Evolutionary conservation across 2,113 vertebrate genomes (phyloP).

Genomic region (Columbina picui): DNA sequence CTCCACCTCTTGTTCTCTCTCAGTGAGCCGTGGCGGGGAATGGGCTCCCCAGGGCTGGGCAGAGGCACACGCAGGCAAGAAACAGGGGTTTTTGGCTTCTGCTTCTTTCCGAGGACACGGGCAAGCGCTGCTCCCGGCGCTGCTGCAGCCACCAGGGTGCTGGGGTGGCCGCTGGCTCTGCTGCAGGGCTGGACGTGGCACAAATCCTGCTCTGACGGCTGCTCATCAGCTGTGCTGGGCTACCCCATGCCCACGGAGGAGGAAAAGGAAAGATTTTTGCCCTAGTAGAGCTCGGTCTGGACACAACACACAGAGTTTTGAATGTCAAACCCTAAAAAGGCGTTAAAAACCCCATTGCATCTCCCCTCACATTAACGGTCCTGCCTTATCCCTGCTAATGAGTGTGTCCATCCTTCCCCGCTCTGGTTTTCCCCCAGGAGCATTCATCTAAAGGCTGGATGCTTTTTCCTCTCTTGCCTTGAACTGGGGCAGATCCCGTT

Average conservation of each 20-base stretch:
- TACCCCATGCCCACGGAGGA: neutral
- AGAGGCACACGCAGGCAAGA: neutral
- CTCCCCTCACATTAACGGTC: neutral
- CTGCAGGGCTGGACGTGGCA: neutral
- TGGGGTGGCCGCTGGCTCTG: neutral
- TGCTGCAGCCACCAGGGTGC: fast-evolving
- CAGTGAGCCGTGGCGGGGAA: neutral
- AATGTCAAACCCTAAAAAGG: neutral
- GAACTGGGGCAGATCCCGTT: constrained; percentile 15
- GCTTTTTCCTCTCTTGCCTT: neutral
- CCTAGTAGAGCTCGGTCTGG: neutral
- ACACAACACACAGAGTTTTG: neutral
- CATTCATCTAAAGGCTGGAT: neutral
- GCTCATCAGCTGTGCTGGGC: neutral
- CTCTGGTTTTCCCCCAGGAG: neutral
- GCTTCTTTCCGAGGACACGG: neutral
- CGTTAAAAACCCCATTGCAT: neutral
- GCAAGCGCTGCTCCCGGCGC: fast-evolving
- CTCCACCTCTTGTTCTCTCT: constrained; percentile 23
- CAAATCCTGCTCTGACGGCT: neutral
- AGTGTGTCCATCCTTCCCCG: constrained; percentile 18
- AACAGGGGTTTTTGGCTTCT: neutral
- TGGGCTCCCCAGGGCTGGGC: neutral
- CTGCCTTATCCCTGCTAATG: neutral
- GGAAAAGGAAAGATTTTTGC: neutral